These are phyloP conservation scores for Spermophilus dauricus DNA, from an alignment of 2,113 vertebrate species.

Conservation along the genomic window DNA sequence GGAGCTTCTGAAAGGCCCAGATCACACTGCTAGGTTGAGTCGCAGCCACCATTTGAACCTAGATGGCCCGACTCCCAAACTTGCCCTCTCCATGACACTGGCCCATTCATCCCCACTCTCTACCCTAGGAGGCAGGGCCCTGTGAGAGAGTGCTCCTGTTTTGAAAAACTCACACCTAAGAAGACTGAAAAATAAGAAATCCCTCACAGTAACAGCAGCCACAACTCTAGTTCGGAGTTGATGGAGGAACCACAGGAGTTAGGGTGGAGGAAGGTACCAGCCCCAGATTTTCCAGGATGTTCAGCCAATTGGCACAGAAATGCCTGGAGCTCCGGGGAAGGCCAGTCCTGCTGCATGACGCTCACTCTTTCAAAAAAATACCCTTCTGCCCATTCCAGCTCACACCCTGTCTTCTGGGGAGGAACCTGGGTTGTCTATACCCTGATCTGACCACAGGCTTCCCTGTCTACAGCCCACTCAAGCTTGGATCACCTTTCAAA, in stretches of 20 bases:
- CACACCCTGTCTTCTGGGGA: neutral
- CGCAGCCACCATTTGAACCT: too few species aligned
- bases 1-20: neutral
- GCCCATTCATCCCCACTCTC: too few species aligned
- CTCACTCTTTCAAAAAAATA: neutral
- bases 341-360: neutral
- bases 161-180: neutral
- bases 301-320: neutral
- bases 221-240: neutral
- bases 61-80: too few species aligned
- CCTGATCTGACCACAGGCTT: neutral
- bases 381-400: neutral
- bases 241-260: neutral
- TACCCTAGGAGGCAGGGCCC: too few species aligned
- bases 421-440: neutral
- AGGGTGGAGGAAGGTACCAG: neutral
- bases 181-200: neutral
- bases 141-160: neutral
- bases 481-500: neutral
- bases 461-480: neutral
- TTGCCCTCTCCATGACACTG: too few species aligned
- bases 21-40: too few species aligned
- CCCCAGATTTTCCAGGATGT: neutral
- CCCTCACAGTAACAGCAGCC: neutral
- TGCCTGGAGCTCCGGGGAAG: neutral